A percentile compares a stretch with the other conserved stretches of the same genome.
Conservation (phyloP, 30 jellyfish, hydroid and myxozoan genomes). For the Aurelia coerulea region DNA sequence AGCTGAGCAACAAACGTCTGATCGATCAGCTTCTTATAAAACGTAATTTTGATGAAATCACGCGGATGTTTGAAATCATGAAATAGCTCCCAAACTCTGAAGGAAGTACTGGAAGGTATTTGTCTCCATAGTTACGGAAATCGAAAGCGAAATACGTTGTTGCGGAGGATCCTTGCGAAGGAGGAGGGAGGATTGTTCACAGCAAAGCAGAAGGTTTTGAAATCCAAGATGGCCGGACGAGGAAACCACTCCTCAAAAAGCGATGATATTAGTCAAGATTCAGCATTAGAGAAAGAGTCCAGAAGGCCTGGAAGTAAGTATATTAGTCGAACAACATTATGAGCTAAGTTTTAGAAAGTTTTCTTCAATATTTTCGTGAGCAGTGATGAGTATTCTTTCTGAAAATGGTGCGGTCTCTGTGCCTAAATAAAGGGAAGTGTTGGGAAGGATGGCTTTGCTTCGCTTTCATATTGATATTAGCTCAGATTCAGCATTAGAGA, state of each 20-base stretch:
- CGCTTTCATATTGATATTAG: too few species aligned
- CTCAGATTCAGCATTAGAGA: not conserved
- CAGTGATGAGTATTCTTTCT: too few species aligned
- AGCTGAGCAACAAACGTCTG: too few species aligned
- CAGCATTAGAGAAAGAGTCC: slow-evolving; percentile 24
- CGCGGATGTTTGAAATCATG: too few species aligned
- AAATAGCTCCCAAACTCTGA: too few species aligned
- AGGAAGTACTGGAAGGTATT: too few species aligned
- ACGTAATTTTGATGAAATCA: too few species aligned
- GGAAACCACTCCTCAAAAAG: slow-evolving; percentile 16
- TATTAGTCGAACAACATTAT: not conserved
- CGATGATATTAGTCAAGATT: slow-evolving; percentile 23
- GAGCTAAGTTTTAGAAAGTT: not conserved
- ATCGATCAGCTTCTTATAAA: too few species aligned
- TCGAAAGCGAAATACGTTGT: not conserved
- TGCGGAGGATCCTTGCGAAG: not conserved
- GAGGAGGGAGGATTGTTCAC: slow-evolving; percentile 10
- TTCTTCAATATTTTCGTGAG: too few species aligned
- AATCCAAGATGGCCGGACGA: slow-evolving; percentile 36
- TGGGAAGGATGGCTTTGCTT: too few species aligned
- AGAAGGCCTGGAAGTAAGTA: slow-evolving; percentile 65
- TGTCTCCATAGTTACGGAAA: not conserved
- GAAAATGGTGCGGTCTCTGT: too few species aligned
- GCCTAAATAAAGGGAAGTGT: too few species aligned
- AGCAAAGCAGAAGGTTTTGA: slow-evolving; percentile 41